A percentile compares a stretch with the other conserved stretches of the same genome.
Conservation (phyloP, 37 sponge, comb jelly and placozoan genomes). For the Trichoplax adhaerens region DNA sequence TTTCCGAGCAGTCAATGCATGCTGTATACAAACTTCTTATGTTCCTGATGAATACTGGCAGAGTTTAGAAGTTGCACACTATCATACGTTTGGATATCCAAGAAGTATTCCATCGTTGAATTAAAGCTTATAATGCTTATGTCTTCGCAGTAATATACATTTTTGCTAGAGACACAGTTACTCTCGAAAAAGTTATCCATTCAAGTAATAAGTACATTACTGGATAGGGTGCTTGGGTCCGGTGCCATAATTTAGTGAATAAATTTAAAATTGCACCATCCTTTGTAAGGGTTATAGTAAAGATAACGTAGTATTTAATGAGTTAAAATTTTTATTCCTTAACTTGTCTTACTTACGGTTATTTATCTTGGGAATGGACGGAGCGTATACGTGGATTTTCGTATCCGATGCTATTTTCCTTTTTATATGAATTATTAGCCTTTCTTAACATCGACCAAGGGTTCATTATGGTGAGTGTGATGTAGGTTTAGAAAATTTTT, state of each 20-base stretch:
- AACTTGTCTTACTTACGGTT: conserved; percentile 38
- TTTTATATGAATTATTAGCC: conserved; percentile 31
- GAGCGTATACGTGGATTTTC: conserved; percentile 49
- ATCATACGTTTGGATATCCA: conserved; percentile 51
- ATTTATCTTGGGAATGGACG: conserved; percentile 82
- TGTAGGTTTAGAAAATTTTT: too few species aligned
- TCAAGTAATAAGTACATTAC: too few species aligned
- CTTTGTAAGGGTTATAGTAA: not conserved
- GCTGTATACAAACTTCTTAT: conserved; percentile 41
- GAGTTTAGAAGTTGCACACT: conserved; percentile 63
- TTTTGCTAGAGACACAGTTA: too few species aligned
- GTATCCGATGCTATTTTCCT: conserved; percentile 53
- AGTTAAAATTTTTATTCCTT: not conserved
- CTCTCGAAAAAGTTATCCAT: too few species aligned
- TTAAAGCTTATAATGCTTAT: too few species aligned
- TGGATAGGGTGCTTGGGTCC: too few species aligned
- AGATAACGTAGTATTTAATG: not conserved
- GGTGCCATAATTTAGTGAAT: too few species aligned
- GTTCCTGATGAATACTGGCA: conserved; percentile 89
- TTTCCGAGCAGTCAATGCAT: conserved; percentile 7
- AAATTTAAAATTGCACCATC: too few species aligned
- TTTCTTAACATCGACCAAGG: conserved; percentile 28
- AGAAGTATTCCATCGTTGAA: too few species aligned
- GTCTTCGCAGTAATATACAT: too few species aligned
- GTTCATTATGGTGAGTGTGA: conserved; percentile 19